These are phyloP conservation scores for Diprion similis DNA, from an alignment of 1,140 invertebrate species.

Conservation along the genomic window DNA sequence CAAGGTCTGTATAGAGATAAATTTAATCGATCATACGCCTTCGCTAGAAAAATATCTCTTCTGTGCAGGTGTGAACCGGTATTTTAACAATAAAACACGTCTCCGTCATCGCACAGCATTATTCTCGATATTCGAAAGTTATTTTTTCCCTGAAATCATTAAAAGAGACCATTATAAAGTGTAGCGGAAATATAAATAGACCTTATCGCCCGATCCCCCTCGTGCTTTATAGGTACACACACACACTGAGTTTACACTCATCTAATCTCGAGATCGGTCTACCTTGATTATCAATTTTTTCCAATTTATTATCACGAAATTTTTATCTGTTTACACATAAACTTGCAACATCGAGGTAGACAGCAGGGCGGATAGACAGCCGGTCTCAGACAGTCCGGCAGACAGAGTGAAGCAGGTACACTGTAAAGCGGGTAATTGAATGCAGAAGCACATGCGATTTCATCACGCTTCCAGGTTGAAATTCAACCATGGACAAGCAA, in stretches of 20 bases:
- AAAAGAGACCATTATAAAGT: too few relatives aligned
- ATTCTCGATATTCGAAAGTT: too few relatives aligned
- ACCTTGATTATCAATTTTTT: not conserved
- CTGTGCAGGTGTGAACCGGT: too few relatives aligned
- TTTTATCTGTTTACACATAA: not conserved
- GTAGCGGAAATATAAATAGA: not conserved
- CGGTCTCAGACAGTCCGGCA: not conserved
- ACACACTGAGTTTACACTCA: not conserved
- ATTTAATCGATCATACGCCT: too few relatives aligned
- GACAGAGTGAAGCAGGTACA: not conserved
- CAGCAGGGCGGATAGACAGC: not conserved
- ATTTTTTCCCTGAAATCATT: too few relatives aligned
- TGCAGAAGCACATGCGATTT: not conserved
- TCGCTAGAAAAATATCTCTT: too few relatives aligned
- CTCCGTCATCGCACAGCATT: too few relatives aligned
- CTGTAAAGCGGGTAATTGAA: not conserved
- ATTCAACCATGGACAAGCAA: not conserved
- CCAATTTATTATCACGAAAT: not conserved
- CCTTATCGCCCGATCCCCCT: not conserved
- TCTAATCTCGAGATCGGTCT: not conserved
- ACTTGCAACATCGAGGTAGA: not conserved
- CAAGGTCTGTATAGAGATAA: too few relatives aligned
- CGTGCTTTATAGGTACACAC: too few relatives aligned
- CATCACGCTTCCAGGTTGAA: not conserved
- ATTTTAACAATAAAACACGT: too few relatives aligned